phyloP scores from a whole-genome alignment of 92 coral and sea anemone genomes.

The Parazoanthus swiftii region DNA sequence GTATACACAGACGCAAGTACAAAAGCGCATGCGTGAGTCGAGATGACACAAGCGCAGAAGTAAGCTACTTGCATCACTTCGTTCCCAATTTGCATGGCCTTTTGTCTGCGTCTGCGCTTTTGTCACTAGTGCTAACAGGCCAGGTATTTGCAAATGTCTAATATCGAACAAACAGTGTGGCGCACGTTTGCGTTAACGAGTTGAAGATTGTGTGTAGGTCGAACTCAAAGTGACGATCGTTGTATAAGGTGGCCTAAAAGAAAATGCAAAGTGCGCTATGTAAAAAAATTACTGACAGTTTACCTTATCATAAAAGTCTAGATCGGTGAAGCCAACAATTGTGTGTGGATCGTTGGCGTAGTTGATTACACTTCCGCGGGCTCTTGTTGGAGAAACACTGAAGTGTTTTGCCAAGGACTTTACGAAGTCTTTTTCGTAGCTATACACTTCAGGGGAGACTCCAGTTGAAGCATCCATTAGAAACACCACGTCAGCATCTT shows the following conservation, averaged over 20 bases:
- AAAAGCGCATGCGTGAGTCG: no score
- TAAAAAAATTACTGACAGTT: background rate
- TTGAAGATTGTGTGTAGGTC: no score
- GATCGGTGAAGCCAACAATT: constrained; percentile 48
- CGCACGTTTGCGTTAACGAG: no score
- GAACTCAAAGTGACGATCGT: no score
- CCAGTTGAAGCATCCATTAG: constrained; percentile 32
- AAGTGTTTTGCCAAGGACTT: constrained; percentile 22
- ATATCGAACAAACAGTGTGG: no score
- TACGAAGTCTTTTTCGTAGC: constrained; percentile 32
- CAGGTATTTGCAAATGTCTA: no score
- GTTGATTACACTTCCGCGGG: constrained; percentile 32
- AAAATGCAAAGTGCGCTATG: background rate
- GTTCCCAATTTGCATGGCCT: no score
- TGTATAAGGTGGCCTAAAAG: background rate
- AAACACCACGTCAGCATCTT: constrained; percentile 36
- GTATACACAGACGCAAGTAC: no score
- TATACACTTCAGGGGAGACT: constrained; percentile 9
- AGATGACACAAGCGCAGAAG: no score
- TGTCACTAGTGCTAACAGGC: no score
- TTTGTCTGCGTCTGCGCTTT: no score
- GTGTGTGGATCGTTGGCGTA: constrained; percentile 16
- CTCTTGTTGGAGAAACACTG: constrained; percentile 16
- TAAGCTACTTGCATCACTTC: no score
- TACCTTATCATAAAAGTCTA: constrained; percentile 42